Percentiles rank a stretch among this genome's conserved stretches.
Conservation (phyloP, 2,888 invertebrate genomes). For the Tachina fera region DNA sequence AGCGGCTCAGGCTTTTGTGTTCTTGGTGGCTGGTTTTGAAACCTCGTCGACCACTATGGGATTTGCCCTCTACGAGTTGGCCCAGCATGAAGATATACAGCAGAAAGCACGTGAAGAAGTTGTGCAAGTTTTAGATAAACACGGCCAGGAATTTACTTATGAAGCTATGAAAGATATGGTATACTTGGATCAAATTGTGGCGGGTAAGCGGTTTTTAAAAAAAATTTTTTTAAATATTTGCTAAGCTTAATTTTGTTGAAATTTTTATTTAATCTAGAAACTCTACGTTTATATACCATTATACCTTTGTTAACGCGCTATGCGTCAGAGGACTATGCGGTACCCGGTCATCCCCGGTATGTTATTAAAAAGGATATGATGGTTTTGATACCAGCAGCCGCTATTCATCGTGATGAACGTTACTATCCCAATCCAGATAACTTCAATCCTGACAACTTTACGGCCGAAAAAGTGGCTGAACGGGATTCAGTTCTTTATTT, state of each 20-base stretch:
- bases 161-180: slow-evolving; percentile 79
- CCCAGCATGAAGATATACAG: slow-evolving; percentile 83
- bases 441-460: slow-evolving; percentile 86
- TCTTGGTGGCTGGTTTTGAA: slow-evolving; percentile 85
- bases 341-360: slow-evolving; percentile 83
- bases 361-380: slow-evolving; percentile 82
- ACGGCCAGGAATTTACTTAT: slow-evolving; percentile 76
- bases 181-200: slow-evolving; percentile 77
- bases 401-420: slow-evolving; percentile 84
- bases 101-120: slow-evolving; percentile 82
- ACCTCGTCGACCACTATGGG: slow-evolving; percentile 84
- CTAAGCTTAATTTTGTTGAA: not conserved
- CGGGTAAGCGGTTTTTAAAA: slow-evolving; percentile 73
- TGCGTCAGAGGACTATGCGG: slow-evolving; percentile 83
- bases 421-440: slow-evolving; percentile 84
- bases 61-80: slow-evolving; percentile 84
- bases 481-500: slow-evolving; percentile 82
- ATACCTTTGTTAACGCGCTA: slow-evolving; percentile 83
- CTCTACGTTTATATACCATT: slow-evolving; percentile 84
- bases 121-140: slow-evolving; percentile 71
- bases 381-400: slow-evolving; percentile 79
- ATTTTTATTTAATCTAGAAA: slow-evolving; percentile 81
- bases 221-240: too few species aligned
- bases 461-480: slow-evolving; percentile 84
- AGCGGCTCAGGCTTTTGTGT: slow-evolving; percentile 84